Evolutionary conservation across 2,797 vertebrate species (phyloP).

Genomic region (Danio kyathit): DNA sequence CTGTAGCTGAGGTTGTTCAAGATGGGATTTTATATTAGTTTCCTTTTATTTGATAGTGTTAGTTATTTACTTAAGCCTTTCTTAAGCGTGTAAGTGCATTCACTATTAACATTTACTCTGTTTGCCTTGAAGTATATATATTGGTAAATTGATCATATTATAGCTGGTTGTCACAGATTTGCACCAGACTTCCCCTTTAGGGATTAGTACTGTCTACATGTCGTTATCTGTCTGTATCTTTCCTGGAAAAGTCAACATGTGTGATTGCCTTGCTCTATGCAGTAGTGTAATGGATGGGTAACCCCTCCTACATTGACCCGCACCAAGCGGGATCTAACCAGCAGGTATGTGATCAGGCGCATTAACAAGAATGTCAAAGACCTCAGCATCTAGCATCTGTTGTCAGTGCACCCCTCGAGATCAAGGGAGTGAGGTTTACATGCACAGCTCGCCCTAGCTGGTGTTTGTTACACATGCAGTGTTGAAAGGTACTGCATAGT

Average conservation of each 20-base stretch:
- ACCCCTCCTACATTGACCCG: too few species aligned
- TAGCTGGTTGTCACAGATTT: not conserved
- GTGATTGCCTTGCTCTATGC: not conserved
- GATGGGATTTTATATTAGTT: not conserved
- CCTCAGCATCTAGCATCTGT: too few species aligned
- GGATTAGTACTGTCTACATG: not conserved
- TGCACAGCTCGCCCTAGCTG: too few species aligned
- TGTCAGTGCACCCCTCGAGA: too few species aligned
- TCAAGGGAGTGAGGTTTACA: too few species aligned
- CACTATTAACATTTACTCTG: not conserved
- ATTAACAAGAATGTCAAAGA: too few species aligned
- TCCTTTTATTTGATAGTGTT: not conserved
- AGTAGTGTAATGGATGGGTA: not conserved
- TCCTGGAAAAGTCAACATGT: slow-evolving; percentile 14
- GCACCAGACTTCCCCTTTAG: not conserved
- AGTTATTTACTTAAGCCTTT: not conserved
- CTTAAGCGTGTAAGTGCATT: not conserved
- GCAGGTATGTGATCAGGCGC: too few species aligned
- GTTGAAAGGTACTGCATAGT: too few species aligned
- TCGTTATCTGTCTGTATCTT: not conserved
- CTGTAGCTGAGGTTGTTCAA: not conserved
- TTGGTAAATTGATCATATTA: not conserved
- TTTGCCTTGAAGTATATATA: not conserved
- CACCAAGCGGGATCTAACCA: too few species aligned
- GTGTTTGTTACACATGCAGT: too few species aligned